Percentiles rank a stretch among this genome's conserved stretches.
Evolutionary conservation across 2,113 vertebrate genomes (phyloP).

Genomic region (Lanius ludovicianus): DNA sequence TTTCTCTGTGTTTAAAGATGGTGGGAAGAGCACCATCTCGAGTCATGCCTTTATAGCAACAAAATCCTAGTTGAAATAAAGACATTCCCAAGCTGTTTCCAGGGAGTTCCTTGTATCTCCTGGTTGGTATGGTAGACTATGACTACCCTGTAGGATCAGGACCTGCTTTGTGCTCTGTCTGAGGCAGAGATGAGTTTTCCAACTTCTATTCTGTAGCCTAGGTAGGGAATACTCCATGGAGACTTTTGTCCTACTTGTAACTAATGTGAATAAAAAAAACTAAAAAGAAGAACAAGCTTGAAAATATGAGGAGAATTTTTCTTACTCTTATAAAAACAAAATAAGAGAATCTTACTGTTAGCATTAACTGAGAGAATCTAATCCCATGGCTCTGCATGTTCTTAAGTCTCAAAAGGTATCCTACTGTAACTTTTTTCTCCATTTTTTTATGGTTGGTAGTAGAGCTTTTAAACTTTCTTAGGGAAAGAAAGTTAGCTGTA

Average conservation of each 20-base stretch:
- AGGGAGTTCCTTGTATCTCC: not conserved
- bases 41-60: not conserved
- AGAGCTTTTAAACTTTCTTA: not conserved
- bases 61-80: not conserved
- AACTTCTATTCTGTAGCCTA: not conserved
- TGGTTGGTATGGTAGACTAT: not conserved
- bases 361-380: not conserved
- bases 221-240: not conserved
- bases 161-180: not conserved
- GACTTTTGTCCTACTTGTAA: not conserved
- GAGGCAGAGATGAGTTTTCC: not conserved
- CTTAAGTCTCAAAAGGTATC: not conserved
- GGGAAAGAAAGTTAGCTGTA: not conserved
- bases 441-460: not conserved
- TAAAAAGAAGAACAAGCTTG: not conserved
- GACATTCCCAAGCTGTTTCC: not conserved
- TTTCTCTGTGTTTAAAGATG: not conserved
- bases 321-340: not conserved
- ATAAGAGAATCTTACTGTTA: not conserved
- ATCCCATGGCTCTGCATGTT: not conserved
- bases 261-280: not conserved
- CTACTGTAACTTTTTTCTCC: not conserved
- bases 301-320: not conserved
- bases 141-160: not conserved
- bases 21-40: not conserved